Percentiles rank a stretch among this genome's conserved stretches.
phyloP scores from a whole-genome alignment of 2,113 vertebrate genomes.

The Propithecus coquereli region DNA sequence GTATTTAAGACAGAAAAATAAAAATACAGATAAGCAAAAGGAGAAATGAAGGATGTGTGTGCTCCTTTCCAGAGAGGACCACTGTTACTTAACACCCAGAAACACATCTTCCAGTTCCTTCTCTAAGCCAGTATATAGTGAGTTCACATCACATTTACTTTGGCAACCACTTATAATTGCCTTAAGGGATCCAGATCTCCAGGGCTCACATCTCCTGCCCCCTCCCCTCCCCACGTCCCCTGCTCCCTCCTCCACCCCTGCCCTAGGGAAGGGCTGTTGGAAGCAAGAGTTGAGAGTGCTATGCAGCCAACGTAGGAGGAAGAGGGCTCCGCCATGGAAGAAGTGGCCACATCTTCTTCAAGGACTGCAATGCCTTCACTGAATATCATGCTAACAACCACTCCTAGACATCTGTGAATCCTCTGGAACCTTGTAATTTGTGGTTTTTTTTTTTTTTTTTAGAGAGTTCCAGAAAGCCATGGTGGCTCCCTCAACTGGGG shows the following conservation, averaged over 20 bases:
- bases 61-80: background rate
- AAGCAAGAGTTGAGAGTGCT: background rate
- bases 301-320: background rate
- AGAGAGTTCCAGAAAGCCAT: slow-evolving; percentile 19
- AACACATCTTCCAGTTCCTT: background rate
- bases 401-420: slow-evolving; percentile 34
- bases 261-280: background rate
- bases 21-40: background rate
- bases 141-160: background rate
- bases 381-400: background rate
- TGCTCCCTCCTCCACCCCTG: background rate
- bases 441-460: background rate
- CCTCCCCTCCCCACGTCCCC: background rate
- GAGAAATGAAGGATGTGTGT: background rate
- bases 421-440: slow-evolving; percentile 43
- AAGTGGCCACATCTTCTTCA: slow-evolving; percentile 11
- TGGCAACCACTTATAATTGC: background rate
- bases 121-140: background rate
- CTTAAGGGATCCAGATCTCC: background rate
- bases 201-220: background rate
- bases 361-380: background rate
- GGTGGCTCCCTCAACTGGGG: background rate
- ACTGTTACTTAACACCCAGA: background rate
- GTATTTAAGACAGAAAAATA: background rate
- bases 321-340: background rate